A percentile compares a stretch with the other conserved stretches of the same genome.
phyloP scores from a whole-genome alignment of 2,888 invertebrate genomes.

The Scaptomyza cyrtandrae region DNA sequence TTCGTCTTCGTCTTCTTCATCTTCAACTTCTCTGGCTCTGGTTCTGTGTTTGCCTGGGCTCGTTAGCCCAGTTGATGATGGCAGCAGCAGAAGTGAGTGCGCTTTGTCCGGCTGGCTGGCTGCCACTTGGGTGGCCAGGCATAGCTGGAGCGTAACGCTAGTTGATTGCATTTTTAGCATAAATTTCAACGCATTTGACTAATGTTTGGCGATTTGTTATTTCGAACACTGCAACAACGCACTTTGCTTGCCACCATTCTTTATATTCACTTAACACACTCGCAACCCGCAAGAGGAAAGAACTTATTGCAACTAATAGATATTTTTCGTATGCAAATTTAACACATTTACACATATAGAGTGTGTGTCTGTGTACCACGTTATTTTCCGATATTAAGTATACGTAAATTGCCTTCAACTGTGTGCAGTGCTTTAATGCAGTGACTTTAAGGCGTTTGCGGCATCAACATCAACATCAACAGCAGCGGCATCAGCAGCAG shows the following conservation, averaged over 20 bases:
- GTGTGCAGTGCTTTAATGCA: constrained; percentile 13
- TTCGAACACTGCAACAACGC: constrained; percentile 33
- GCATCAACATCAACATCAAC: constrained; percentile 13
- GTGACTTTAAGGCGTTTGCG: constrained; percentile 3
- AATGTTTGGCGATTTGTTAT: constrained; percentile 73
- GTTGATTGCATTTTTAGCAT: constrained; percentile 78
- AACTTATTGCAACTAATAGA: constrained; percentile 58
- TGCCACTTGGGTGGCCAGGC: constrained; percentile 66
- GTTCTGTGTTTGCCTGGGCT: constrained; percentile 10
- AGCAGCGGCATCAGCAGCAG: constrained; percentile 33
- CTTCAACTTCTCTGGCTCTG: neutral
- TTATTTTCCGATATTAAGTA: constrained; percentile 58
- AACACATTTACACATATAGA: constrained; percentile 8
- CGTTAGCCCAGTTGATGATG: constrained; percentile 51
- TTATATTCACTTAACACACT: constrained; percentile 41
- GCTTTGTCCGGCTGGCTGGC: constrained; percentile 35
- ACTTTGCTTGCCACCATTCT: constrained; percentile 48
- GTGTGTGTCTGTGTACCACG: neutral
- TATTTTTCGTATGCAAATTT: constrained; percentile 63
- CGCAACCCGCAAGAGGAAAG: neutral
- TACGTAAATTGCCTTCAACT: constrained; percentile 44
- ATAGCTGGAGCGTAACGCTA: constrained; percentile 68
- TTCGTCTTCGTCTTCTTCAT: constrained; percentile 1
- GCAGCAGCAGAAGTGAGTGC: constrained; percentile 7
- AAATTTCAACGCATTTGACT: constrained; percentile 79